Base-by-base conservation (phyloP, 1,140 invertebrate genomes). In the Drosophila elegans region DNA sequence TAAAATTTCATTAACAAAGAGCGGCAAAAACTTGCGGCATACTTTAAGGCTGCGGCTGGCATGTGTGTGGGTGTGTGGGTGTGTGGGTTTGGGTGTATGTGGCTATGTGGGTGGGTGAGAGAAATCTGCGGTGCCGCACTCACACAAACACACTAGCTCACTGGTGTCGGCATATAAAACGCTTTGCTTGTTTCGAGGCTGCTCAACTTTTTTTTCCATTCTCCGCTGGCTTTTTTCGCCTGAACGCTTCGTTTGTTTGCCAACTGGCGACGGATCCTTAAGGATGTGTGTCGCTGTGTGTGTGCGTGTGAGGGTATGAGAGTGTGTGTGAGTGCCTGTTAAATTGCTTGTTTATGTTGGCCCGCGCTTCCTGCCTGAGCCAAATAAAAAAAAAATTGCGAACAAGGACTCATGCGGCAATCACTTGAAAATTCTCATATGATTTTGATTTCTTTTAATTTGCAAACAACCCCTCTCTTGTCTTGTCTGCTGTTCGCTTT, bases 1-100 rank as follows among this genome's bases (percentile, higher is more conserved):
- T 91, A 90, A 90, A 91, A 90, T 90, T 90, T 91, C 86, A 90
- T 90, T 89, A 90, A 89, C 84, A 83, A 74, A 88, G 81, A 89
- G 72, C 61, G 72, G 54, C 61, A 57, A 75, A 75, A 76, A 67
- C 73, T 89, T 88, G 84, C 63, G 84, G 83, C 83, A 89, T 83
- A 69, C 84, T 88, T 88, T 88, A 89, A 88, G 78, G 79, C 83
- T 62, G 74, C 13, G 54, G 61, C 36, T 49, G 29, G 32, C 29
- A 51, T 51, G 69, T 73, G 55, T 48, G 54, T 27, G 51, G 11
- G 52, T 56, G 42, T 48, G n/a, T n/a, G n/a, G n/a, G 54, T 55
- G 54, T 48, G 53, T 27, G 51, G 6, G 52, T 56, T 34, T 48
- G 54, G 53, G 48, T 3, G 21, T 34, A n/a, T 51, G 46, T 13